These are phyloP conservation scores for Danio choprae DNA, from an alignment of 2,797 vertebrate genomes.

Conservation along the genomic window DNA sequence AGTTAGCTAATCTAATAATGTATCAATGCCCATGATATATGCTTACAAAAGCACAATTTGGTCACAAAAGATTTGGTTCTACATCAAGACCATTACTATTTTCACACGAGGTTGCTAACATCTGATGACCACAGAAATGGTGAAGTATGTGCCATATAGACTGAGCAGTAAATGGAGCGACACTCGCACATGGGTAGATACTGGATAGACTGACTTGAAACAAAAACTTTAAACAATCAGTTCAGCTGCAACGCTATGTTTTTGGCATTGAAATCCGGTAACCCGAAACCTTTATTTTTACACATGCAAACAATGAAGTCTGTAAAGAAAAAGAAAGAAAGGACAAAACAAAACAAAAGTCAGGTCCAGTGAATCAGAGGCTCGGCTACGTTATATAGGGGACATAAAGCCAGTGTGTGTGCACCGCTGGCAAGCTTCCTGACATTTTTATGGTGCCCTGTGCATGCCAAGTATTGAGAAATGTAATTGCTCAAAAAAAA, in stretches of 20 bases:
- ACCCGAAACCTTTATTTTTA: constrained; percentile 58
- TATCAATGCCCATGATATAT: constrained; percentile 66
- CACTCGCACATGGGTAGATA: neutral
- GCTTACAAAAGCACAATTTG: constrained; percentile 71
- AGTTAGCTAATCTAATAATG: constrained; percentile 65
- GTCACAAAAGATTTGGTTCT: constrained; percentile 73
- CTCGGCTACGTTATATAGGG: constrained; percentile 59
- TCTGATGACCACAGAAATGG: constrained; percentile 28
- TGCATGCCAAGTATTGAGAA: constrained; percentile 71
- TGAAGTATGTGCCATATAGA: neutral
- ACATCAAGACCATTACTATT: constrained; percentile 63
- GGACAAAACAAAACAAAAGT: constrained; percentile 38
- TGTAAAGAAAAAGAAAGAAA: constrained; percentile 10
- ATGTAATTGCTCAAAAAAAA: constrained; percentile 64
- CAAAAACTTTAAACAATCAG: constrained; percentile 6
- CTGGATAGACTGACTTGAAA: neutral
- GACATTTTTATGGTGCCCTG: constrained; percentile 69
- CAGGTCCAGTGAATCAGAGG: constrained; percentile 57
- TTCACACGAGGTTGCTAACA: constrained; percentile 31
- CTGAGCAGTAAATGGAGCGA: constrained; percentile 19
- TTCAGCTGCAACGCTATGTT: constrained; percentile 23
- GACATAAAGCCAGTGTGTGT: constrained; percentile 33
- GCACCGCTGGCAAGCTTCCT: constrained; percentile 62
- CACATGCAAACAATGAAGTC: constrained; percentile 68
- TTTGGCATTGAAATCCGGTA: constrained; percentile 39